Evolutionary conservation across 30 jellyfish, hydroid and myxozoan species (phyloP).

Genomic region (Phacellophora camtschatica): DNA sequence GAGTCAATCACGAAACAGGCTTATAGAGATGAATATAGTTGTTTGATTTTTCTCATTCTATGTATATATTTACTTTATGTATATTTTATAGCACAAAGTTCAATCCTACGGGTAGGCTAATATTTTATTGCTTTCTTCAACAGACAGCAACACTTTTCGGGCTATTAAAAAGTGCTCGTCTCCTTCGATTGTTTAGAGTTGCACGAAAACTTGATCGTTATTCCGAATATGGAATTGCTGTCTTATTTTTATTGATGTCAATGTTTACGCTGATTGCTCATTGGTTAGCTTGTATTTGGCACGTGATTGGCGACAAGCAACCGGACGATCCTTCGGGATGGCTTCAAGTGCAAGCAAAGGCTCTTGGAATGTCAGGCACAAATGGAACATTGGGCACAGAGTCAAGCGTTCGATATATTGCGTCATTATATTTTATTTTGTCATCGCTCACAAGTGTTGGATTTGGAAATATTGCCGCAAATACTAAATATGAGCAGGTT

Average conservation of each 20-base stretch:
- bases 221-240: constrained; percentile 94
- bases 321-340: constrained; percentile 56
- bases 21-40: too few species aligned
- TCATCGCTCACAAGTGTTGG: constrained; percentile 95
- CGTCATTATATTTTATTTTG: constrained; percentile 75
- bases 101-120: too few species aligned
- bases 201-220: constrained; percentile 91
- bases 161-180: constrained; percentile 87
- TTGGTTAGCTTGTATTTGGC: constrained; percentile 97
- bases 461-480: constrained; percentile 95
- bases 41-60: too few species aligned
- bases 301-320: constrained; percentile 67
- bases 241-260: constrained; percentile 76
- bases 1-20: too few species aligned
- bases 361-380: constrained; percentile 7
- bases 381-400: constrained; percentile 12
- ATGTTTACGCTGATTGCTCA: constrained; percentile 83
- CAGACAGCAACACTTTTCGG: constrained; percentile 93
- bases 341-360: constrained; percentile 55
- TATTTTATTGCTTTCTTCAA: not conserved
- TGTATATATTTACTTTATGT: too few species aligned
- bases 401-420: constrained; percentile 45
- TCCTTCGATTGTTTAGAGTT: constrained; percentile 87
- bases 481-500: constrained; percentile 72
- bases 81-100: too few species aligned